Evolutionary conservation across 1,140 invertebrate genomes (phyloP).

Genomic region (Pseudachorutes palmiensis): DNA sequence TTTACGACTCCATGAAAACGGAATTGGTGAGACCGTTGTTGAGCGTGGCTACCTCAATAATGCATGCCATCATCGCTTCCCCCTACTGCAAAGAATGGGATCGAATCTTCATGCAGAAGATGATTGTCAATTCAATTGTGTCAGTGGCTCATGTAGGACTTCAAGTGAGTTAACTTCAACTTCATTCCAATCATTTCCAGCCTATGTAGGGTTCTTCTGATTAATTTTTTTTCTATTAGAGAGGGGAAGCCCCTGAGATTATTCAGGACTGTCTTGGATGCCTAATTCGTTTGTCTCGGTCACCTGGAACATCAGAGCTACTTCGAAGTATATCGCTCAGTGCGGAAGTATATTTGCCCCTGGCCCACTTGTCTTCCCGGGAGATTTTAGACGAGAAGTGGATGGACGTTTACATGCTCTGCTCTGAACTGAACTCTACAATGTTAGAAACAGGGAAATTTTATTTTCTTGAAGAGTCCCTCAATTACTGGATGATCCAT

Average conservation of each 20-base stretch:
- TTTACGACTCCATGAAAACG: background rate
- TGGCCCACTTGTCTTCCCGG: background rate
- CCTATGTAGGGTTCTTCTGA: no score
- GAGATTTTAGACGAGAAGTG: background rate
- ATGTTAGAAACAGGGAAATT: background rate
- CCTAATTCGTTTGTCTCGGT: background rate
- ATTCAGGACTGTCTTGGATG: background rate
- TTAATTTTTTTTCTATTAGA: background rate
- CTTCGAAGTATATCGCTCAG: background rate
- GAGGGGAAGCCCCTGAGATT: slow-evolving; percentile 7
- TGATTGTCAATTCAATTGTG: slow-evolving; percentile 7
- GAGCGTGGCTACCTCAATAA: background rate
- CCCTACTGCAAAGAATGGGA: background rate
- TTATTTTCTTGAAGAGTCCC: slow-evolving; percentile 1
- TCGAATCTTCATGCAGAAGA: background rate
- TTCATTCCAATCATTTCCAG: no score
- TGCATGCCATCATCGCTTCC: background rate
- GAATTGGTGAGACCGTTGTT: background rate
- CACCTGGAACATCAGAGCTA: background rate
- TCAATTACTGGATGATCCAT: slow-evolving; percentile 11
- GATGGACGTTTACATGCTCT: background rate
- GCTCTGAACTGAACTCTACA: background rate
- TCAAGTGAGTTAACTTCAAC: background rate
- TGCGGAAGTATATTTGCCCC: background rate
- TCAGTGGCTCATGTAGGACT: background rate